A percentile compares a stretch with the other conserved stretches of the same genome.
Conservation (phyloP, 1,140 invertebrate genomes). For the Holcopasites calliopsidis region DNA sequence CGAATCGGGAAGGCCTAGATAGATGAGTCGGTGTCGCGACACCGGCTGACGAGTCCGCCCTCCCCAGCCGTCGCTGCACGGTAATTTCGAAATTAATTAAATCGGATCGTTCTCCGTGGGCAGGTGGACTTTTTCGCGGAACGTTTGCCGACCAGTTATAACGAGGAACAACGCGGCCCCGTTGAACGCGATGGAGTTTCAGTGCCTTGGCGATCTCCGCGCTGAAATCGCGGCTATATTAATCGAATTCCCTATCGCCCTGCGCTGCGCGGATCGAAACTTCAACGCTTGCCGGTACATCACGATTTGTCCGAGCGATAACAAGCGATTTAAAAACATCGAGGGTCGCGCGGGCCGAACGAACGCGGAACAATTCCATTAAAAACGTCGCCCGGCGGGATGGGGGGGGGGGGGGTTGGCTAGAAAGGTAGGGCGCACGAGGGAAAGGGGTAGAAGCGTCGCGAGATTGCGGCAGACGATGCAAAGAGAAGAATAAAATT, state of each 20-base stretch:
- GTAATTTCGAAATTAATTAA: conserved; percentile 43
- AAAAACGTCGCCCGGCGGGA: conserved; percentile 4
- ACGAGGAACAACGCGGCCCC: neutral
- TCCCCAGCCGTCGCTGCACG: neutral
- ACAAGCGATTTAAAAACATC: conserved; percentile 49
- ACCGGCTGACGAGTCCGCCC: neutral
- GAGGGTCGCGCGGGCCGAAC: neutral
- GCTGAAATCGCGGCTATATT: no score
- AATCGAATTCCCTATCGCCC: no score
- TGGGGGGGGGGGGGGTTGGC: neutral
- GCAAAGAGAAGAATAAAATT: conserved; percentile 39
- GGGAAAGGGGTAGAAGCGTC: neutral
- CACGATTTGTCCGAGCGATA: conserved; percentile 24
- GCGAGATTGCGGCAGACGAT: conserved; percentile 39
- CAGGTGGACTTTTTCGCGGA: conserved; percentile 13
- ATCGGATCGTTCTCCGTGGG: neutral
- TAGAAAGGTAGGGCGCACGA: neutral
- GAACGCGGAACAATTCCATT: conserved; percentile 32
- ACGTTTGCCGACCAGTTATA: conserved; percentile 20
- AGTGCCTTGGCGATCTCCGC: no score
- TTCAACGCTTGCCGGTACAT: neutral
- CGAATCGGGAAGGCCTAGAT: neutral
- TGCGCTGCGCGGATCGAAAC: neutral
- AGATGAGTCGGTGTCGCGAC: neutral
- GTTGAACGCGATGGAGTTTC: conserved; percentile 8